Evolutionary conservation across 2,113 vertebrate genomes (phyloP).

Genomic region (Hemichromis elongatus): DNA sequence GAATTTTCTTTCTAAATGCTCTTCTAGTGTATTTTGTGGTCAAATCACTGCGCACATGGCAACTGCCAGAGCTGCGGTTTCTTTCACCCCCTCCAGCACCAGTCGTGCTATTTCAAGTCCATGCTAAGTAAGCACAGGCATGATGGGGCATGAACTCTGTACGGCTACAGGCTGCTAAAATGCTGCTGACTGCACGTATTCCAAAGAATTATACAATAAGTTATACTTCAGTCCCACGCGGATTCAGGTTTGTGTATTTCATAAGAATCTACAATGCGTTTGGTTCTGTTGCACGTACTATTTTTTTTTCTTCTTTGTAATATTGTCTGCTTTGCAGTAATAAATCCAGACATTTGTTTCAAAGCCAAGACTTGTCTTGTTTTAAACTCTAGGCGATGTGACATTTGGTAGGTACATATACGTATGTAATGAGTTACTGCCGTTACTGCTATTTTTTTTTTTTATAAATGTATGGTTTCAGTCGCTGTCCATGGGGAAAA

Average conservation of each 20-base stretch:
- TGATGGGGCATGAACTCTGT: conserved; percentile 67
- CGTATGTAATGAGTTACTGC: neutral
- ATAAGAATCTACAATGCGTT: neutral
- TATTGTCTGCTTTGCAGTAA: neutral
- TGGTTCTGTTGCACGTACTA: neutral
- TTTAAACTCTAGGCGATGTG: neutral
- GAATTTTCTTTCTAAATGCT: neutral
- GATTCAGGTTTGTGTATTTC: conserved; percentile 1
- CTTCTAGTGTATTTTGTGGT: conserved; percentile 39
- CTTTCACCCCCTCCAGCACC: conserved; percentile 15
- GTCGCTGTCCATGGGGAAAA: neutral
- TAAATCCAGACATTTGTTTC: neutral
- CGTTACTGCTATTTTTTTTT: neutral
- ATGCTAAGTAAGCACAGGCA: conserved; percentile 65
- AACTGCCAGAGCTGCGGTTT: conserved; percentile 39
- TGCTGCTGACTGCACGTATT: conserved; percentile 53
- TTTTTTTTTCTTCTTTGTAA: neutral
- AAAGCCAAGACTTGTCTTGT: neutral
- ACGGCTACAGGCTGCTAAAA: conserved; percentile 44
- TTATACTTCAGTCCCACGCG: neutral
- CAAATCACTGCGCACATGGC: conserved; percentile 53
- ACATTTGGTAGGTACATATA: neutral
- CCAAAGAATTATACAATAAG: conserved; percentile 50
- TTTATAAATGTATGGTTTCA: neutral
- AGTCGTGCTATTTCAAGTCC: conserved; percentile 62